Conservation (phyloP, 2,797 vertebrate species). For the Premnoplex brunnescens region DNA sequence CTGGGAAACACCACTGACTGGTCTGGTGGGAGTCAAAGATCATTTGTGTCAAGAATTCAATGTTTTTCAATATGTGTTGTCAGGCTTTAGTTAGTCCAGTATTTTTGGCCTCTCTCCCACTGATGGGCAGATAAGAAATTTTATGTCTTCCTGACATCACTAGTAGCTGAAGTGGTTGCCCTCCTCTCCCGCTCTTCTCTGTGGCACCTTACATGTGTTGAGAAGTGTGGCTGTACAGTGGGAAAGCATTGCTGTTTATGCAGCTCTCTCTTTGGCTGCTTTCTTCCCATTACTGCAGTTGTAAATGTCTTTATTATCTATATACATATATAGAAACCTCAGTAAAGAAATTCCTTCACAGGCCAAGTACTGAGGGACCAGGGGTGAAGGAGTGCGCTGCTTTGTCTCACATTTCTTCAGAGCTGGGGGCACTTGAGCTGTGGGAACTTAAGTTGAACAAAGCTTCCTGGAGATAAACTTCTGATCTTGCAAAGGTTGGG, state of each 20-base stretch:
- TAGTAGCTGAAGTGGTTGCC: neutral
- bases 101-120: neutral
- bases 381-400: neutral
- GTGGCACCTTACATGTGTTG: neutral
- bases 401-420: neutral
- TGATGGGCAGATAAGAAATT: neutral
- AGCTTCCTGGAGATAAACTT: neutral
- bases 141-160: neutral
- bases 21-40: neutral
- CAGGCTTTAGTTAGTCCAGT: neutral
- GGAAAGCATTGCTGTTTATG: neutral
- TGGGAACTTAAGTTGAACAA: neutral
- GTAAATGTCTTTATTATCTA: neutral
- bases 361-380: neutral
- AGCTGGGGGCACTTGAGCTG: neutral
- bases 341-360: neutral
- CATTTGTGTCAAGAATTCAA: neutral
- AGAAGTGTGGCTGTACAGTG: neutral
- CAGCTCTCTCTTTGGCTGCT: neutral
- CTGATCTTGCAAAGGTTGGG: neutral
- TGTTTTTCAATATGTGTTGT: neutral
- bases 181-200: neutral
- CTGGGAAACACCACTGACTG: neutral
- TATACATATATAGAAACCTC: neutral
- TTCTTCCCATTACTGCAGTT: neutral